Base-by-base conservation (phyloP, 2,888 invertebrate species). In the Eupithecia insigniata region DNA sequence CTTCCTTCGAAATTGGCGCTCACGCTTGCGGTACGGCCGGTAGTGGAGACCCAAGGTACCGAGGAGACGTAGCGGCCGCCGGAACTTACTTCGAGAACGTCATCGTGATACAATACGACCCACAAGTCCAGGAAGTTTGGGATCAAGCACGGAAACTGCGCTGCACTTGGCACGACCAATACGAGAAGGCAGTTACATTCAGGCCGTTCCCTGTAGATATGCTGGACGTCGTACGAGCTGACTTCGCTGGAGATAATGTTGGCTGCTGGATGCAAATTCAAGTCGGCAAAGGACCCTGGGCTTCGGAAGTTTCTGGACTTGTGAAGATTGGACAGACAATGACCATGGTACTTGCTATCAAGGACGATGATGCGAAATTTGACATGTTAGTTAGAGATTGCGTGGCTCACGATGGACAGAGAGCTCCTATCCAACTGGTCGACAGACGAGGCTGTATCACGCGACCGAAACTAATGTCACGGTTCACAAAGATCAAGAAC, bases 181-280 rank as follows among this genome's bases (percentile, higher is more conserved):
- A 98, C 84, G 98, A 99, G 91, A 99, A 99, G 87, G 98, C 98
- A 7, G 98, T 98, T 0, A 98, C 98, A 0, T 98, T 98, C 93
- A 94, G 98, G 69, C 98, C 98, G 0, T 98, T 98, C 96, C 98
- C 98, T 0, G 98, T 99, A 1, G 98, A 98, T 87, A 98, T 98
- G 98, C 86, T 98, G 69, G 98, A 98, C 88, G 98, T 98, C 6
- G 98, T 98, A n/a, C 94, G 98, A 69, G 98, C 98, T 4, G 98
- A 98, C 84, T 99, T 99, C 81, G 98, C 98, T 72, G 98, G 98
- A 0, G 98, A 99, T 84, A 99, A 99, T 85, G 98, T 98, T 2
- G 98, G 98, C 26, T 98, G 98, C 91, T 99, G 98, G 98, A 98
- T 99, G 98, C 98, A 98, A 87, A 98, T 99, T 79, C 98, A 99